These are phyloP conservation scores for Natator depressus DNA, from an alignment of 2,113 vertebrate genomes.

Conservation along the genomic window DNA sequence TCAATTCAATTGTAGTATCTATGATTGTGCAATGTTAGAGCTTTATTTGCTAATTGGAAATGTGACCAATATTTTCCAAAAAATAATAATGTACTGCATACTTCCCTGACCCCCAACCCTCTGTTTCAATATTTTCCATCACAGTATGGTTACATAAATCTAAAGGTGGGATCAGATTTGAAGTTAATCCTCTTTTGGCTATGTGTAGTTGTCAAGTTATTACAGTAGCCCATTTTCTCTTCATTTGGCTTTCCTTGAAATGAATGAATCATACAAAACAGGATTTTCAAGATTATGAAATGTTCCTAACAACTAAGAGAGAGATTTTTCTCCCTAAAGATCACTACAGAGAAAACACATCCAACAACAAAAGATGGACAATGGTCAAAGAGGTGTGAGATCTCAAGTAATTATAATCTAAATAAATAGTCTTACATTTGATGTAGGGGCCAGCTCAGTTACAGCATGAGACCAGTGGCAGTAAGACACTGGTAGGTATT, in stretches of 20 bases:
- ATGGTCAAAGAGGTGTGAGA: background rate
- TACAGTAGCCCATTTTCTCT: background rate
- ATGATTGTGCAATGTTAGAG: background rate
- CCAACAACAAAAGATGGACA: background rate
- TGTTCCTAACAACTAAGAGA: background rate
- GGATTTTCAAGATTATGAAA: background rate
- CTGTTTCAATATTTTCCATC: background rate
- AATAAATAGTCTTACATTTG: background rate
- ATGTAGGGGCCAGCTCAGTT: background rate
- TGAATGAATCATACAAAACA: background rate
- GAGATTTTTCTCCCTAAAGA: background rate
- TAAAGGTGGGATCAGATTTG: background rate
- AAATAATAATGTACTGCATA: background rate
- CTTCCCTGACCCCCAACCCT: background rate
- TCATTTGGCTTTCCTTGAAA: background rate
- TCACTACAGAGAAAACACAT: background rate
- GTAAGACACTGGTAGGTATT: background rate
- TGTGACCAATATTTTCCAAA: background rate
- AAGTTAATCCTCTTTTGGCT: background rate
- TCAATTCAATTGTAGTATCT: background rate
- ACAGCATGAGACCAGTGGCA: background rate
- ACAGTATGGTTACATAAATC: background rate
- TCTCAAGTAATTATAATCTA: background rate
- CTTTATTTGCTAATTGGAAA: background rate
- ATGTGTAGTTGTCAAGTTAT: slow-evolving; percentile 16